Evolutionary conservation across 2,888 invertebrate genomes (phyloP), one percentile per base, ranked within the genome.

Genomic region (Scaptomyza polygonia): DNA sequence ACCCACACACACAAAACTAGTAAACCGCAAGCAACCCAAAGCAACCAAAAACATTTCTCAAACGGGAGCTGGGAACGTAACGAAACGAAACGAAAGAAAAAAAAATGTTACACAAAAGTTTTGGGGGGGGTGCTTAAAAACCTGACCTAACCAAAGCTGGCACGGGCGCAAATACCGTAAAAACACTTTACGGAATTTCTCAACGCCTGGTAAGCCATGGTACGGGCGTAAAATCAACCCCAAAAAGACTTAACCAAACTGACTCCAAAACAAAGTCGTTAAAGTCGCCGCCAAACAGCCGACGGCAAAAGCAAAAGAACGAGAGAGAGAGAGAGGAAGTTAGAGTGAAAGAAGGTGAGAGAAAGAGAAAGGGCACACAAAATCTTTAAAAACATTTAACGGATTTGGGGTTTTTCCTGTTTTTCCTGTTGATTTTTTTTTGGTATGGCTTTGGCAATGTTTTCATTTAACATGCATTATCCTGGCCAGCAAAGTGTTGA

Each of bases 141-240:
- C 72, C 82, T 88, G 88, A 82, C 86, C 85, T 86, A 69, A 44
- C 68, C 48, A 18, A 9, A 3, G 7, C 36, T 6, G 61, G 58
- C 68, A 51, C 48, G 53, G 71, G 64, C 45, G 63, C 82, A 82
- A 86, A 86, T 86, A 86, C 88, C 89, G 81, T 88, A 88, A 77
- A 86, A 86, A 88, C 86, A 88, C 89, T 89, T 88, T 86, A 77
- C 86, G 83, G 84, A 79, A 86, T 88, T 88, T 89, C 86, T 86
- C 84, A 74, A 81, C 89, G 88, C 88, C 89, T 88, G 89, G 73
- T 88, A 84, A 72, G 55, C 74, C 73, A 59, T 66, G 66, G 88
- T 63, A 73, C 66, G 75, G 86, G 89, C 65, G 75, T 75, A 71
- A 86, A 86, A 88, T 88, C 88, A 83, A 88, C 88, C 88, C 84